phyloP scores from a whole-genome alignment of 2,113 vertebrate species.

The Protobothrops mucrosquamatus region DNA sequence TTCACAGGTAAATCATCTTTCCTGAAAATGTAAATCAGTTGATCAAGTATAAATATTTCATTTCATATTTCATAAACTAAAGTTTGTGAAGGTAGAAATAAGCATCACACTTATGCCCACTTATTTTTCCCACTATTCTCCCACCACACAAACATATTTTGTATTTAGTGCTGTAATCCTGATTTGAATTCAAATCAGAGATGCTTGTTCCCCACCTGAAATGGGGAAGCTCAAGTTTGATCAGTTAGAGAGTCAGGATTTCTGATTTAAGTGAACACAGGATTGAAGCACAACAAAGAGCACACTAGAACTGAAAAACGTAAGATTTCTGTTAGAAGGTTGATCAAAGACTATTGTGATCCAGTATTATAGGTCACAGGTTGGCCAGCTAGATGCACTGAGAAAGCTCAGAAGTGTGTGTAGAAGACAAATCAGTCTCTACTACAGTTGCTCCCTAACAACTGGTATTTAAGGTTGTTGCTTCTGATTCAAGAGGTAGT shows the following conservation, averaged over 20 bases:
- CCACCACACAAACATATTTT: neutral
- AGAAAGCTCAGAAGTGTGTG: neutral
- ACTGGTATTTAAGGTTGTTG: neutral
- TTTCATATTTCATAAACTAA: neutral
- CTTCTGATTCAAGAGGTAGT: neutral
- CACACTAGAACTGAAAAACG: neutral
- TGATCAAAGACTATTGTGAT: neutral
- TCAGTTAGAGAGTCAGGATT: neutral
- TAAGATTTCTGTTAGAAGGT: neutral
- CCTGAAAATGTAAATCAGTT: conserved; percentile 20
- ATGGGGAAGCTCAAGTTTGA: neutral
- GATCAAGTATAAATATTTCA: neutral
- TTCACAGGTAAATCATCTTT: conserved; percentile 83
- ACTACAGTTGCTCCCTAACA: neutral
- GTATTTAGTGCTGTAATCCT: neutral
- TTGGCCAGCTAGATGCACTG: neutral
- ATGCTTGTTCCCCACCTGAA: neutral
- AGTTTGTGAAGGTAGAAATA: neutral
- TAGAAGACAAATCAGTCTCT: neutral
- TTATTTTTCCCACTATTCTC: neutral
- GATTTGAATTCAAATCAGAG: neutral
- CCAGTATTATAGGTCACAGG: neutral
- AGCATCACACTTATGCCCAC: neutral
- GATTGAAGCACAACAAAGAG: neutral
- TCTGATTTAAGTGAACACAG: neutral